phyloP scores from a whole-genome alignment of 1,140 invertebrate species.

The Pararge aegeria region DNA sequence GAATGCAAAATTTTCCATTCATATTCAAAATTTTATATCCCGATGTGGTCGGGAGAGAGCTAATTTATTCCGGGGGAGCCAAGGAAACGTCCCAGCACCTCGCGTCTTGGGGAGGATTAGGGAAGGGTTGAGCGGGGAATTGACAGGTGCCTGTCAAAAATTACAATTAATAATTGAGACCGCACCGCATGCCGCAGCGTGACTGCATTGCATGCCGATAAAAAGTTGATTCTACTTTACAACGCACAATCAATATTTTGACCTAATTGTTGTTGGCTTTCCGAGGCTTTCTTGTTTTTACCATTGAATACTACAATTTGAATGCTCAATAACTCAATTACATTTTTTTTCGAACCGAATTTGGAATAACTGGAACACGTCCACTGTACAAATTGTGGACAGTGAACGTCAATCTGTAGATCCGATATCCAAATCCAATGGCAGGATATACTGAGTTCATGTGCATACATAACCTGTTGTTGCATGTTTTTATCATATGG shows the following conservation, averaged over 20 bases:
- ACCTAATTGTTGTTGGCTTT: neutral
- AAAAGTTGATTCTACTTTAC: constrained; percentile 23
- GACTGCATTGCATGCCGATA: constrained; percentile 23
- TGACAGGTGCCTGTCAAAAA: constrained; percentile 78
- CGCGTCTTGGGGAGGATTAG: constrained; percentile 73
- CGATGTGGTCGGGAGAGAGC: constrained; percentile 81
- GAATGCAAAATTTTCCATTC: constrained; percentile 92
- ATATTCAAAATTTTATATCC: constrained; percentile 94
- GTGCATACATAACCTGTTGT: too few species aligned
- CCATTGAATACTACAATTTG: too few species aligned
- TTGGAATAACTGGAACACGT: too few species aligned
- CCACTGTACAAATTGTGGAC: too few species aligned
- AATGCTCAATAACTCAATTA: too few species aligned
- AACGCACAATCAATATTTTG: constrained; percentile 2
- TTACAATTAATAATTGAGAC: constrained; percentile 78
- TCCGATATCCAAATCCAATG: too few species aligned
- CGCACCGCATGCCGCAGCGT: constrained; percentile 35
- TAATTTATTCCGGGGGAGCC: constrained; percentile 83
- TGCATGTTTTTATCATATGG: too few species aligned
- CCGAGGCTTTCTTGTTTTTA: neutral
- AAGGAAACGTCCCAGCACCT: constrained; percentile 65
- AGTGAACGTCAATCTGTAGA: too few species aligned
- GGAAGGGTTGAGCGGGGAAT: constrained; percentile 74
- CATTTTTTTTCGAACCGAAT: too few species aligned
- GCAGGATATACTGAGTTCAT: too few species aligned